A percentile compares a stretch with the other conserved stretches of the same genome.
These are phyloP conservation scores for Phalloptychus januarius DNA, from an alignment of 2,797 vertebrate species.

Conservation along the genomic window DNA sequence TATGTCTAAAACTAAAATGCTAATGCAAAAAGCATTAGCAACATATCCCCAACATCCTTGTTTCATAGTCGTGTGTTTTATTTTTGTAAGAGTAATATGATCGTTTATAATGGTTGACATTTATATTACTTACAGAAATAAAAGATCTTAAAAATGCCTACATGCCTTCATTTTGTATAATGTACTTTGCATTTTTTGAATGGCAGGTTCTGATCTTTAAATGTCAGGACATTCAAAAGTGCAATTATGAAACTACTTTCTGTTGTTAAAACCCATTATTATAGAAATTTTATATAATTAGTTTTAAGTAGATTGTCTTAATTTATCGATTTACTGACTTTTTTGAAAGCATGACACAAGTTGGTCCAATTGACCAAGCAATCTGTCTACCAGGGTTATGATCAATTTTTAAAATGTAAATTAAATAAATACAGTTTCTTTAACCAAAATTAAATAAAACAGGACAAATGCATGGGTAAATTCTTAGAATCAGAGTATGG, in stretches of 20 bases:
- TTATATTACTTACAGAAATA: neutral
- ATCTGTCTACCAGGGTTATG: neutral
- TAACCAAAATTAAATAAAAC: neutral
- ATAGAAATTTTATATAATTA: neutral
- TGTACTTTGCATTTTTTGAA: neutral
- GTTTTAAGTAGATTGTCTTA: neutral
- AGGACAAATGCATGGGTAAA: neutral
- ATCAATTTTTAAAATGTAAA: neutral
- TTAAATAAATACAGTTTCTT: neutral
- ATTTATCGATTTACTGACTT: neutral
- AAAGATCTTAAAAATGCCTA: neutral
- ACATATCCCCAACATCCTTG: neutral
- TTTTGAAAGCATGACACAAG: neutral
- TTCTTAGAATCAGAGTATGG: neutral
- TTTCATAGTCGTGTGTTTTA: neutral
- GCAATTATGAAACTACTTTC: neutral
- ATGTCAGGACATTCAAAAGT: neutral
- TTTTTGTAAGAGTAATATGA: neutral
- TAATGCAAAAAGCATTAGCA: neutral
- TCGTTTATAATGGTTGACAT: too few relatives aligned
- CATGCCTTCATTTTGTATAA: neutral
- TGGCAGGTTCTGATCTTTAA: neutral
- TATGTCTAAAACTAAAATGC: neutral
- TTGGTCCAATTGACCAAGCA: neutral
- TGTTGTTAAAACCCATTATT: neutral